Evolutionary conservation across 1,140 invertebrate species (phyloP).

Genomic region (Chlorops oryzae): DNA sequence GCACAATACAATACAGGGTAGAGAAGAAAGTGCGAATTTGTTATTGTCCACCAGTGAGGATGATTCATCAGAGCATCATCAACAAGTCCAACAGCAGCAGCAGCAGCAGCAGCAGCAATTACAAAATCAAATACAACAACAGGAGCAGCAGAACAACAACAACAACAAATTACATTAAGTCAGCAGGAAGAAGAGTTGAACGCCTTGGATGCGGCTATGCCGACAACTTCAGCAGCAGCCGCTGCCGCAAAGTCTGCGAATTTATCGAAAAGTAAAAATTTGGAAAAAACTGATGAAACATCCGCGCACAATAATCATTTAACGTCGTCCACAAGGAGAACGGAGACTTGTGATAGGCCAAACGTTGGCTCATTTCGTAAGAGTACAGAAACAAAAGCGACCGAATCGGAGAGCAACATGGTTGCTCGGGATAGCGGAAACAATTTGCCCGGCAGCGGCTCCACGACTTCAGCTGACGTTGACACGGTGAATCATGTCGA

Average conservation of each 20-base stretch:
- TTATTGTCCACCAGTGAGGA: too few species aligned
- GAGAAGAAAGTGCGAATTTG: too few species aligned
- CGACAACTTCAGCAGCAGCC: slow-evolving; percentile 11
- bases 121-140: neutral
- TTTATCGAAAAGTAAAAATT: too few species aligned
- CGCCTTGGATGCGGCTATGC: slow-evolving; percentile 17
- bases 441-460: neutral
- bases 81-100: slow-evolving; percentile 5
- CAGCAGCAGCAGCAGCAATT: slow-evolving; percentile 7
- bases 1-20: slow-evolving; percentile 6
- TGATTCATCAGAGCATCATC: neutral
- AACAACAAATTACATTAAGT: neutral
- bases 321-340: too few species aligned
- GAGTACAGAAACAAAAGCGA: too few species aligned
- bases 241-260: neutral
- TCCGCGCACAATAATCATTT: too few species aligned
- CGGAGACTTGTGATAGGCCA: too few species aligned
- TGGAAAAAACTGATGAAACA: too few species aligned
- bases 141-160: neutral
- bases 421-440: neutral
- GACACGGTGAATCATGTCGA: too few species aligned
- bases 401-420: too few species aligned
- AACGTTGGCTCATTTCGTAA: too few species aligned
- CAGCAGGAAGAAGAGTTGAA: slow-evolving; percentile 29
- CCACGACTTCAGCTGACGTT: neutral